Base-by-base conservation (phyloP, 1,140 invertebrate genomes). In the Tetramorium parvispinum region DNA sequence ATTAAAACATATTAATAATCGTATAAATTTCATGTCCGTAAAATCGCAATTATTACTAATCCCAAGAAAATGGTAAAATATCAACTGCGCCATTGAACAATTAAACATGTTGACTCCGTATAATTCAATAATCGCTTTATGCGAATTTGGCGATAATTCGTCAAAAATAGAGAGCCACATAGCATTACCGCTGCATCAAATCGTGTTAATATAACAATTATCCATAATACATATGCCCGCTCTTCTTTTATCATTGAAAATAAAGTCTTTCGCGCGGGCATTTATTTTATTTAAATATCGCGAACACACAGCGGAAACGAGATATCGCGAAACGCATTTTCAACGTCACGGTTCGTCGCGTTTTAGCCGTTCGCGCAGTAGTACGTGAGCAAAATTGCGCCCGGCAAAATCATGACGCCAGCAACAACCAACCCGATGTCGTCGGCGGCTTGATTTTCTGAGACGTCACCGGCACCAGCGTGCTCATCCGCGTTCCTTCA, bases 331-430 rank as follows among this genome's bases (percentile, higher is more conserved):
- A 53, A 70, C 27, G 77, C 53, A 59, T 82, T 82, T 82, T 71
- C 66, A 57, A 27, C 79, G 18, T 59, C 53, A 73, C 66, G 37
- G 24, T 46, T 73, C 66, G 66, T 73, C 66, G 79, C 51, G 79
- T 73, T 82, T 57, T 32, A 51, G 61, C 46, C 75, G 75, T 21
- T 55, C 37, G 40, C 46, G 63, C 61, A 18, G 59, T 40, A 21
- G 78, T 73, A 82, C 66, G 79, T 82, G 79, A 82, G 79, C 51
- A 51, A 82, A 82, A 82, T 82, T 82, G 66, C 37, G 53, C 66
- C 53, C 79, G 53, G 68, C 66, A 32, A 81, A 82, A 82, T 82
- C 79, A 82, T 82, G 79, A 82, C 66, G 51, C 79, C 51, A 57
- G 51, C 78, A 71, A 71, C 65, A 82, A 82, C 61, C 18, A 16